Evolutionary conservation across 2,113 vertebrate genomes (phyloP).

Genomic region (Stigmatopora nigra): DNA sequence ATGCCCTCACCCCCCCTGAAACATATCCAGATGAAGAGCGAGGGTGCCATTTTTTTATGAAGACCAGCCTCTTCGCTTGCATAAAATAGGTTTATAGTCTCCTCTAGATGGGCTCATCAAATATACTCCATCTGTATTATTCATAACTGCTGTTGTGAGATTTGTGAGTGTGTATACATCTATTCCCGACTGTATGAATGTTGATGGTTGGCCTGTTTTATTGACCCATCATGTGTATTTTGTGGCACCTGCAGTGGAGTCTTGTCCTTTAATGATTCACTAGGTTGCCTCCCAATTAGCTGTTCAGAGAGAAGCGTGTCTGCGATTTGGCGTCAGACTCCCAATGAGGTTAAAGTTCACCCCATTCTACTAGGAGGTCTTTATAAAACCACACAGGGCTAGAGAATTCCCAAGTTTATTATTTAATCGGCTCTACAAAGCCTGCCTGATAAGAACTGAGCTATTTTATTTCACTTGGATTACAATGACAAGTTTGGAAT

Average conservation of each 20-base stretch:
- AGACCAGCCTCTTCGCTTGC: conserved; percentile 36
- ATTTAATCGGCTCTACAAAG: conserved; percentile 13
- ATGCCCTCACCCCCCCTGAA: conserved; percentile 57
- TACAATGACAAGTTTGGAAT: no score
- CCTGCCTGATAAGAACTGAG: not conserved
- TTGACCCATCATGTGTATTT: conserved; percentile 35
- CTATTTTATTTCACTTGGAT: not conserved
- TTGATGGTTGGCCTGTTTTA: conserved; percentile 42
- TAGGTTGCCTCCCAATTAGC: conserved; percentile 41
- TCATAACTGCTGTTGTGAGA: conserved; percentile 54
- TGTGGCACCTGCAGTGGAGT: not conserved
- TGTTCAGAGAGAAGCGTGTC: conserved; percentile 55
- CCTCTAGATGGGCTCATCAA: conserved; percentile 53
- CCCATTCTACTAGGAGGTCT: conserved; percentile 26
- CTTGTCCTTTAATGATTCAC: not conserved
- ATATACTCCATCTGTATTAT: conserved; percentile 52
- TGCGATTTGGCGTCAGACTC: conserved; percentile 36
- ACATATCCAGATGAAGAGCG: conserved; percentile 42
- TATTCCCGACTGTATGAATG: conserved; percentile 30
- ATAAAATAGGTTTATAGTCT: conserved; percentile 56
- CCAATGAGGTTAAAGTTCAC: conserved; percentile 39
- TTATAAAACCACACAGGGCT: conserved; percentile 24
- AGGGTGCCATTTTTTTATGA: conserved; percentile 47
- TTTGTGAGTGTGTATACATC: conserved; percentile 48
- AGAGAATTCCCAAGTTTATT: conserved; percentile 23